Base-by-base conservation (phyloP, 2,888 invertebrate species). In the Ornithoptera priamus region DNA sequence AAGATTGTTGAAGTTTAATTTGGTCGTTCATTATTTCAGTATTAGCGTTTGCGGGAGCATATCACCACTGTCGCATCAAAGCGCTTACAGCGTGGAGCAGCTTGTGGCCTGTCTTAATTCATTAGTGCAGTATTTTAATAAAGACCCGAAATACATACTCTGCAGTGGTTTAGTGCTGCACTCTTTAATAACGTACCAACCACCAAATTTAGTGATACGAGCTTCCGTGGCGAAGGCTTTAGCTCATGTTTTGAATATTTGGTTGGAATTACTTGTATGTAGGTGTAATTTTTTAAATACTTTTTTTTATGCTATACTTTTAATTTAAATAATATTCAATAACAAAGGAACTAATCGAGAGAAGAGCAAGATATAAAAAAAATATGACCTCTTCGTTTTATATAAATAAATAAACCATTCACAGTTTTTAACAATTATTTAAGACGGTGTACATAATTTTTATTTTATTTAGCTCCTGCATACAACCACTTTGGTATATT, bases 51-150 rank as follows among this genome's bases (percentile, higher is more conserved):
- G 85, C 73, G 80, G 85, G 72, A 84, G 89, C 5, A 83, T 81
- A 1, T 76, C 92, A 60, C 81, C 89, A 0, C 75, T 92, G 4
- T 90, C 88, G 20, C 81, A 86, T 72, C 90, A 91, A 84, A 92
- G 91, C 79, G 86, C 90, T 71, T 92, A 90, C 81, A 88, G 88
- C 80, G 81, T 84, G 72, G 83, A 87, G 5, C 92, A 92, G 71
- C 81, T 92, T 0, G 73, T 92, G 39, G 86, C 90, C 17, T 86
- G 88, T 65, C 75, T 92, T n/a, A 84, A 79, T 72, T 75, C 79
- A 1, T 67, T 90, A 53, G 79, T 81, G 0, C 74, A 83, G 7
- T 81, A 81, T n/a, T 81, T 88, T 36, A 82, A 78, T 59, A 76
- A 80, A 7, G 85, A 83, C 42, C 77, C 83, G 0, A 84, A 81